Conservation (phyloP, 2,113 vertebrate genomes). For the Pangasianodon gigas region DNA sequence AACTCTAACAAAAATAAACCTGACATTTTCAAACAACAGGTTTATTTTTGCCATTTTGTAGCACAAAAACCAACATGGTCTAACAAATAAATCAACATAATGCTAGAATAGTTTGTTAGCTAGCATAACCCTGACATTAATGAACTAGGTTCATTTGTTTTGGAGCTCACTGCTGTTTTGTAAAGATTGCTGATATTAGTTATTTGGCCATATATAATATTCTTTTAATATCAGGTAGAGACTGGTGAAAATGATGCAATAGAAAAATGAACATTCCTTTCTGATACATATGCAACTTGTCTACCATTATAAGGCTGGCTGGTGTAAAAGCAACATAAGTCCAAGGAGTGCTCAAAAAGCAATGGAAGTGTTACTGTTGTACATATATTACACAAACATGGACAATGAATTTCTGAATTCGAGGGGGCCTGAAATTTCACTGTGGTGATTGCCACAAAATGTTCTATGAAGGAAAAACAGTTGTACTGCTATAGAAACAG, state of each 20-base stretch:
- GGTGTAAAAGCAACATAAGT: not conserved
- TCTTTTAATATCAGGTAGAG: not conserved
- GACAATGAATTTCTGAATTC: not conserved
- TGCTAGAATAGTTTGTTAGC: not conserved
- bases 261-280: not conserved
- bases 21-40: not conserved
- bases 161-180: not conserved
- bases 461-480: not conserved
- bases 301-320: not conserved
- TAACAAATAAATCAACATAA: not conserved
- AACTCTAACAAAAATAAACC: not conserved
- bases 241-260: not conserved
- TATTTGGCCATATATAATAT: not conserved
- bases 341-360: not conserved
- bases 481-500: not conserved
- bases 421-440: not conserved
- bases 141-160: not conserved
- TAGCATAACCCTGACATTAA: too few species aligned
- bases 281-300: not conserved
- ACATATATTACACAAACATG: not conserved
- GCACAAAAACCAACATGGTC: not conserved
- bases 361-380: not conserved
- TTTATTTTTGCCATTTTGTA: not conserved
- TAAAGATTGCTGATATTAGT: not conserved
- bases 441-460: not conserved